Evolutionary conservation across 2,113 vertebrate species (phyloP).

Genomic region (Pundamilia nyererei): DNA sequence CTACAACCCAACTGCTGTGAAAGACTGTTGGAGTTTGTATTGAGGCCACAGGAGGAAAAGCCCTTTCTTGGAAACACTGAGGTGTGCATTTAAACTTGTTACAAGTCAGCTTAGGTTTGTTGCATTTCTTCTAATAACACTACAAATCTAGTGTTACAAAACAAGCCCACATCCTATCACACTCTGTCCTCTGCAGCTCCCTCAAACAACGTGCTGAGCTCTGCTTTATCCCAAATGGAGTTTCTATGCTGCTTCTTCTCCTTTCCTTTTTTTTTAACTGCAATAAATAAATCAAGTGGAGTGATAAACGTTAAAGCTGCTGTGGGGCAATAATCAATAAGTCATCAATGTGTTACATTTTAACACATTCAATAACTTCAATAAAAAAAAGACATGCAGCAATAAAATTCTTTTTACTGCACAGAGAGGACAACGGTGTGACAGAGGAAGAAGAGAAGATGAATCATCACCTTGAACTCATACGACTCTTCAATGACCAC

Average conservation of each 20-base stretch:
- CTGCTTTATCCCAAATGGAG: neutral
- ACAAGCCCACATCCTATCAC: neutral
- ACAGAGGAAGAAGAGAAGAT: neutral
- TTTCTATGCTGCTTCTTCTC: neutral
- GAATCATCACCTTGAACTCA: slow-evolving; percentile 82
- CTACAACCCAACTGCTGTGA: neutral
- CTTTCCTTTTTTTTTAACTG: neutral
- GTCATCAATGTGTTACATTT: neutral
- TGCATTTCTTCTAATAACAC: neutral
- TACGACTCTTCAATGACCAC: slow-evolving; percentile 94
- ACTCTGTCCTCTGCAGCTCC: neutral
- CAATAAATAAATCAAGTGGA: neutral
- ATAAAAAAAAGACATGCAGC: neutral
- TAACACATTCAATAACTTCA: neutral
- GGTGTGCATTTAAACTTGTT: neutral
- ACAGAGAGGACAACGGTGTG: fast-evolving
- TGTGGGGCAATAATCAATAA: neutral
- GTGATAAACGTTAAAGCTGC: neutral
- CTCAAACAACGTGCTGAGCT: neutral
- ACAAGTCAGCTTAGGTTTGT: neutral
- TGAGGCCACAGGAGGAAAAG: neutral
- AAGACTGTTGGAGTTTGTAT: neutral
- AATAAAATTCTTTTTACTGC: neutral
- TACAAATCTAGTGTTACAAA: neutral
- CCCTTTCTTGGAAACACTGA: neutral